Percentiles rank a stretch among this genome's conserved stretches.
Evolutionary conservation across 2,888 invertebrate species (phyloP).

Genomic region (Scaptodrosophila latifasciaeformis): DNA sequence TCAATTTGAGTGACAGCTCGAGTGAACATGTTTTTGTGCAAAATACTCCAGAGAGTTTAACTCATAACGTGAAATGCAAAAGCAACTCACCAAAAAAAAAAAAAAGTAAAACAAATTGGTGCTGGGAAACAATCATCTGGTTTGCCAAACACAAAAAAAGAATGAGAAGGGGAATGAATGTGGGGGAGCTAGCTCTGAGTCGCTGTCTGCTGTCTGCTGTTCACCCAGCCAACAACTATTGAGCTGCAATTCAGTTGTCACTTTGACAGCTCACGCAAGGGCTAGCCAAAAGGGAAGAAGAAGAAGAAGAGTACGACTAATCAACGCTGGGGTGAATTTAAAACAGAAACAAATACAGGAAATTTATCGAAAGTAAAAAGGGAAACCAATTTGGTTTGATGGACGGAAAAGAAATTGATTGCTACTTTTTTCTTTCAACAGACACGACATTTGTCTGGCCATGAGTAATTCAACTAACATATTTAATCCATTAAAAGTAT

Average conservation of each 20-base stretch:
- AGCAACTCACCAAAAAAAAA: too few relatives aligned
- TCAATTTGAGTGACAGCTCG: constrained; percentile 52
- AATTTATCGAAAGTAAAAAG: constrained; percentile 42
- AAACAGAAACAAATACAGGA: constrained; percentile 13
- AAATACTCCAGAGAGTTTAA: constrained; percentile 56
- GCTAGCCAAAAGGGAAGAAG: too few relatives aligned
- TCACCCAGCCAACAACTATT: too few relatives aligned
- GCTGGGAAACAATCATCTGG: constrained; percentile 59
- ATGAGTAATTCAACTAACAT: too few relatives aligned
- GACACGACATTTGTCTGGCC: too few relatives aligned
- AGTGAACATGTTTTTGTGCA: constrained; percentile 48
- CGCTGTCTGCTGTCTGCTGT: too few relatives aligned
- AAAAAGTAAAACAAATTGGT: too few relatives aligned
- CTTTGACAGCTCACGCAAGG: constrained; percentile 64
- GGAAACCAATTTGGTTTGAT: constrained; percentile 35
- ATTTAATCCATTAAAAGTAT: too few relatives aligned
- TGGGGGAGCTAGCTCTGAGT: too few relatives aligned
- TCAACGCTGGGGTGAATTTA: constrained; percentile 29
- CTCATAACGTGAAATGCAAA: too few relatives aligned
- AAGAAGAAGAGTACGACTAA: constrained; percentile 37
- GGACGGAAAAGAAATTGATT: constrained; percentile 17
- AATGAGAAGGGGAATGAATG: neutral
- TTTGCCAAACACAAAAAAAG: neutral
- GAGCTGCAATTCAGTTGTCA: constrained; percentile 59
- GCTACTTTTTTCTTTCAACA: too few relatives aligned